Percentiles rank a stretch among this genome's conserved stretches.
Evolutionary conservation across 2,888 invertebrate species (phyloP).

Genomic region (Zygaena filipendulae): DNA sequence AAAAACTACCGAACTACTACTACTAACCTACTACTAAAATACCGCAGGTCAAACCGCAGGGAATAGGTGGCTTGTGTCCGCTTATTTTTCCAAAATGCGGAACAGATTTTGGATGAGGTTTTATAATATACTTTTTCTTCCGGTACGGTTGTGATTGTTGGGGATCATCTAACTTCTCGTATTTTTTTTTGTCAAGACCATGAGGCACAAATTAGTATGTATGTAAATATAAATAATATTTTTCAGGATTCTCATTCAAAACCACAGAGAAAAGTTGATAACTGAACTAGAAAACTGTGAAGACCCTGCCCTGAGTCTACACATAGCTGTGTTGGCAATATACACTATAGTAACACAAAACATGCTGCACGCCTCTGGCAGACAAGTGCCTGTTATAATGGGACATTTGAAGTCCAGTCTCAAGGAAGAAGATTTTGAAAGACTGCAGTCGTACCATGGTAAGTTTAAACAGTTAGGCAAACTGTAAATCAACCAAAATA

Average conservation of each 20-base stretch:
- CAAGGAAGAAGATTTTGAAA: slow-evolving; percentile 70
- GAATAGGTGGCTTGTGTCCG: no score
- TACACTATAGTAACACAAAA: slow-evolving; percentile 84
- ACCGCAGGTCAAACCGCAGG: no score
- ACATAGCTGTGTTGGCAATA: slow-evolving; percentile 80
- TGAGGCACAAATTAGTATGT: no score
- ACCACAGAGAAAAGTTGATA: slow-evolving; percentile 83
- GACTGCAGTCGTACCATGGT: slow-evolving; percentile 84
- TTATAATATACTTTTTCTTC: no score
- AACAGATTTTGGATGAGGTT: no score
- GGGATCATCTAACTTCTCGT: no score
- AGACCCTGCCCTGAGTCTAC: slow-evolving; percentile 83
- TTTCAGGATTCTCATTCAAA: slow-evolving; percentile 76
- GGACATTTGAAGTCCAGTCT: slow-evolving; percentile 77
- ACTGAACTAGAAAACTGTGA: slow-evolving; percentile 79
- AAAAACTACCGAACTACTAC: no score
- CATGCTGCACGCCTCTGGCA: slow-evolving; percentile 93
- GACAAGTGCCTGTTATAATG: slow-evolving; percentile 87
- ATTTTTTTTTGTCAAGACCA: no score
- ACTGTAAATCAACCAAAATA: background rate
- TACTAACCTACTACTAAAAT: no score
- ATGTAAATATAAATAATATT: slow-evolving; percentile 7
- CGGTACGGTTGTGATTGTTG: no score
- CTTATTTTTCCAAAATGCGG: no score
- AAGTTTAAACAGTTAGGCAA: no score